Evolutionary conservation across 2,888 invertebrate genomes (phyloP).

Genomic region (Balanococcus diminutus): DNA sequence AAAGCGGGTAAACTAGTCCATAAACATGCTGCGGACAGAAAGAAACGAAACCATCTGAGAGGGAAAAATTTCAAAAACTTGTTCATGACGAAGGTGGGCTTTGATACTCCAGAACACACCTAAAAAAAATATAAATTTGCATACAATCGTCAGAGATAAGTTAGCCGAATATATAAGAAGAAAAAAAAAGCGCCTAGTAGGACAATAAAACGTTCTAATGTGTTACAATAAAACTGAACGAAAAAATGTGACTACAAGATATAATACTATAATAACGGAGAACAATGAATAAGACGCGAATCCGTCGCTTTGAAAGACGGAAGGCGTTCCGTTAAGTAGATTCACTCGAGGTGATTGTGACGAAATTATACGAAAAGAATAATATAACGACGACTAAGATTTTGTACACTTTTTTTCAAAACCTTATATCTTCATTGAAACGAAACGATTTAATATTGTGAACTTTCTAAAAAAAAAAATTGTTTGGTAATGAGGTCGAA

Average conservation of each 20-base stretch:
- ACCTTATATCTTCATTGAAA: neutral
- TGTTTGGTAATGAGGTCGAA: neutral
- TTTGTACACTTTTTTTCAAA: neutral
- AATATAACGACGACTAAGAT: neutral
- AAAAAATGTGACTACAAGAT: constrained; percentile 39
- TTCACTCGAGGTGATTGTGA: constrained; percentile 5
- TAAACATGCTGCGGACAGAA: neutral
- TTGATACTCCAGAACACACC: constrained; percentile 42
- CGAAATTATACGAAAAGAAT: constrained; percentile 15
- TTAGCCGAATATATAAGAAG: constrained; percentile 13
- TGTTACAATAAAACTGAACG: constrained; percentile 40
- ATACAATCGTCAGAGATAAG: constrained; percentile 46
- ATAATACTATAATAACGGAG: constrained; percentile 33
- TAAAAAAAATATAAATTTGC: constrained; percentile 33
- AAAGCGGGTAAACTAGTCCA: constrained; percentile 3
- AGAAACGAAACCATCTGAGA: constrained; percentile 12
- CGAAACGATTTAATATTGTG: neutral
- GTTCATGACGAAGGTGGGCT: constrained; percentile 27
- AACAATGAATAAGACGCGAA: constrained; percentile 47
- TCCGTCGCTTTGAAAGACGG: constrained; percentile 25
- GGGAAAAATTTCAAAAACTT: constrained; percentile 42
- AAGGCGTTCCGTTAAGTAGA: constrained; percentile 44
- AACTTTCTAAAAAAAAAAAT: neutral
- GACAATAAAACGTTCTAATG: constrained; percentile 42
- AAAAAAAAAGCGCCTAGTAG: constrained; percentile 15